These are phyloP conservation scores for Petrocephalus sullivani DNA, from an alignment of 2,797 vertebrate species.

Conservation along the genomic window DNA sequence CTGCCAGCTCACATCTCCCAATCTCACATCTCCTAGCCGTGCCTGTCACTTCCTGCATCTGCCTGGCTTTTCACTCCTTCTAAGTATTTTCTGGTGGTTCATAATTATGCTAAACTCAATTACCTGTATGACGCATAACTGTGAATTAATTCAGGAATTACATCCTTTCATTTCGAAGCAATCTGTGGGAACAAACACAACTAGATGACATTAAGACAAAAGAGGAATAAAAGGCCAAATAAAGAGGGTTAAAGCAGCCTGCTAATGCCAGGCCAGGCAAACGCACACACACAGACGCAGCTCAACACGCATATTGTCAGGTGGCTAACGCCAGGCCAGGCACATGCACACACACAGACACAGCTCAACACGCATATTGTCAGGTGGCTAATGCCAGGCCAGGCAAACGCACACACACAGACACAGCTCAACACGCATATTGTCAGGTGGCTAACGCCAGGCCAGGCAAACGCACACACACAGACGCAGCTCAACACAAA, in stretches of 20 bases:
- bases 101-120: constrained; percentile 71
- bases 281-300: neutral
- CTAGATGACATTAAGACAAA: constrained; percentile 53
- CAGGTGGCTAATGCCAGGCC: too few relatives aligned
- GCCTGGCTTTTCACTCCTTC: constrained; percentile 39
- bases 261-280: neutral
- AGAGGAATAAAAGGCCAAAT: constrained; percentile 50
- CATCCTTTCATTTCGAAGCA: constrained; percentile 61
- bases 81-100: constrained; percentile 57
- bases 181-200: constrained; percentile 55
- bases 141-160: constrained; percentile 69
- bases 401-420: too few relatives aligned
- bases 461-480: too few relatives aligned
- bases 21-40: constrained; percentile 59
- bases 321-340: too few relatives aligned
- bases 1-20: constrained; percentile 57
- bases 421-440: too few relatives aligned
- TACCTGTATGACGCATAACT: constrained; percentile 69
- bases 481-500: too few relatives aligned
- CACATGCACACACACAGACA: too few relatives aligned
- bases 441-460: too few relatives aligned
- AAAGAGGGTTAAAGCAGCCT: neutral
- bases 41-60: constrained; percentile 70
- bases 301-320: too few relatives aligned
- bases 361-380: too few relatives aligned